Base-by-base conservation (phyloP, 2,888 invertebrate species). In the Muscina levida region DNA sequence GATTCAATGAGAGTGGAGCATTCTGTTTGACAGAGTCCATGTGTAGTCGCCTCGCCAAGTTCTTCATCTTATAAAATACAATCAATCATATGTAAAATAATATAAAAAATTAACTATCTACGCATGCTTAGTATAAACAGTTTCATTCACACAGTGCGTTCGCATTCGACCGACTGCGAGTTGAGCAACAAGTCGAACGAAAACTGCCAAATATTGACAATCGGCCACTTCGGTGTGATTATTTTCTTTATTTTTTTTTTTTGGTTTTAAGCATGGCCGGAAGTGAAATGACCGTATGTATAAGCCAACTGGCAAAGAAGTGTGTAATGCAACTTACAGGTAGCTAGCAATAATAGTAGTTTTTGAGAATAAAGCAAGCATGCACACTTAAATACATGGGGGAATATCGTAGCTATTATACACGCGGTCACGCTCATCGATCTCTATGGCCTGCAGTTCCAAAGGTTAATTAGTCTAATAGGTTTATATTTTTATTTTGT, bases 21-120 rank as follows among this genome's bases (percentile, higher is more conserved):
- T 62, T 62, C 62, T 62, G 62, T 62, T 62, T 62, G 62, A 62
- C 62, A 62, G 62, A 62, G 42, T 62, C 19, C 6, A 11, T 22
- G 11, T 62, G 42, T 37, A 62, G 22, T 26, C 39, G 19, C 15
- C 62, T 22, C 22, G 19, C 39, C 22, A 39, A 39, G 11, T 42
- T 22, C 17, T 59, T 37, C 39, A 59, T 37, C 39, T 19, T 39
- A 39, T 42, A 13, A 42, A 37, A 59, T 59, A 59, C 59, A 53
- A 53, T 53, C 53, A 11, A 53, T 53, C 13, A 10, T 22, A 11
- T 57, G 11, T 57, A 57, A 26, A 57, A 44, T 44, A 44, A n/a
- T n/a, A n/a, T n/a, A n/a, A n/a, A 57, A 62, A 62, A 62, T 62
- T 42, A 42, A 19, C 62, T 59, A 59, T 37, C 17, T 59, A 59